Percentiles rank a stretch among this genome's conserved stretches.
phyloP scores from a whole-genome alignment of 92 coral and sea anemone species.

The Actinernus sp. region DNA sequence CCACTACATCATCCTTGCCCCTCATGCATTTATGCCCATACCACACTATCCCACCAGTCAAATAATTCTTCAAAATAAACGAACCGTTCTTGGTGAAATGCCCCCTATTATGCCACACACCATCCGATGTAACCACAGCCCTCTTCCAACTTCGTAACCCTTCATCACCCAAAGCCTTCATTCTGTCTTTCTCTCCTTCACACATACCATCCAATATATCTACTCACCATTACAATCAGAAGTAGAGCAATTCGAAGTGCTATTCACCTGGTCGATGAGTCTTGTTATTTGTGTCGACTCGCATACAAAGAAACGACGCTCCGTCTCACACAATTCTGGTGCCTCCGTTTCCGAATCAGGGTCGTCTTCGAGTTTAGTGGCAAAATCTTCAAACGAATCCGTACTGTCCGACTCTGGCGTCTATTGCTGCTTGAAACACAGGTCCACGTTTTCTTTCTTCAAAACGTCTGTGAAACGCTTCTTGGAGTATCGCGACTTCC shows the following conservation, averaged over 20 bases:
- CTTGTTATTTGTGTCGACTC: conserved; percentile 8
- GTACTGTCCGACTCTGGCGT: no score
- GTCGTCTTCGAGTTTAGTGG: no score
- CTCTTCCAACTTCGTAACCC: conserved; percentile 7
- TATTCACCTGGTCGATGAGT: conserved; percentile 8
- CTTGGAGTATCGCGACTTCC: no score
- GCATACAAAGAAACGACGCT: conserved; percentile 2
- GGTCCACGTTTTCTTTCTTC: no score
- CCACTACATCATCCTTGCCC: conserved; percentile 49
- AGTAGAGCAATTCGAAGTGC: conserved; percentile 5
- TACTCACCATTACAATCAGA: conserved; percentile 1
- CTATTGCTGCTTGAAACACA: no score
- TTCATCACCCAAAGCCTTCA: conserved; percentile 21
- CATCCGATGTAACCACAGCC: no score
- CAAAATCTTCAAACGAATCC: no score
- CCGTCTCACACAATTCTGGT: no score
- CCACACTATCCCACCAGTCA: conserved; percentile 58
- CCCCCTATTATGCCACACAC: conserved; percentile 11
- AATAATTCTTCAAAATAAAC: conserved; percentile 35
- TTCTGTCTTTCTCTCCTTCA: conserved; percentile 4
- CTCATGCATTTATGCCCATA: conserved; percentile 69
- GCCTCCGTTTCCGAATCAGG: no score
- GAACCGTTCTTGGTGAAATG: no score
- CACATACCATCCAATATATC: conserved; percentile 52
- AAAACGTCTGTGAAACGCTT: no score